Percentiles rank a stretch among this genome's conserved stretches.
These are phyloP conservation scores for Melanargia galathea DNA, from an alignment of 2,888 invertebrate genomes.

Conservation along the genomic window DNA sequence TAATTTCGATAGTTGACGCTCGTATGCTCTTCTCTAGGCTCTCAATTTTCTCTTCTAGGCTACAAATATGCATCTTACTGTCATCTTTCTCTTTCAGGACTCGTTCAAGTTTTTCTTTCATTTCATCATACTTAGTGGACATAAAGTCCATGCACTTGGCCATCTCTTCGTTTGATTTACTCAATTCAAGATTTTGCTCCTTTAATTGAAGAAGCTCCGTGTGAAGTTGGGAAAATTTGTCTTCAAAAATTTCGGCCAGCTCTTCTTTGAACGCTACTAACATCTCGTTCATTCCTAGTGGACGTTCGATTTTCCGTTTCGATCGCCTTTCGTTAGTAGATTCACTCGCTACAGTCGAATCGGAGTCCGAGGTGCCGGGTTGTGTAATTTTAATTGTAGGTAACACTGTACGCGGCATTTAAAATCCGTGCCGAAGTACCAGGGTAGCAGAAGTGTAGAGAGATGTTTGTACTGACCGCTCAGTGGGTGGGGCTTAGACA, in stretches of 20 bases:
- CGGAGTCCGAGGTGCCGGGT: no score
- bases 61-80: neutral
- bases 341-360: no score
- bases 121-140: no score
- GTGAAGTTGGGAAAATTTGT: neutral
- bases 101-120: conserved; percentile 1
- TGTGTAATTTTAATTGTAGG: no score
- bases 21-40: neutral
- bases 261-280: neutral
- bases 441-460: no score
- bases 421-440: no score
- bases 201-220: neutral
- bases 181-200: neutral
- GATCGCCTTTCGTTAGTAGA: no score
- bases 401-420: no score
- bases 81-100: neutral
- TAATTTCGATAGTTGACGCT: neutral
- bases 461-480: no score
- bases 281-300: no score
- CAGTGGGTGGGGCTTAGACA: no score
- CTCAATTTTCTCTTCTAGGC: conserved; percentile 7
- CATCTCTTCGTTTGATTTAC: neutral
- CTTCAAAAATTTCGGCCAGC: neutral
- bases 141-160: neutral
- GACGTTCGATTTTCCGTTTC: no score